Evolutionary conservation across 2,797 vertebrate species (phyloP).

Genomic region (Arrhamphus sclerolepis): DNA sequence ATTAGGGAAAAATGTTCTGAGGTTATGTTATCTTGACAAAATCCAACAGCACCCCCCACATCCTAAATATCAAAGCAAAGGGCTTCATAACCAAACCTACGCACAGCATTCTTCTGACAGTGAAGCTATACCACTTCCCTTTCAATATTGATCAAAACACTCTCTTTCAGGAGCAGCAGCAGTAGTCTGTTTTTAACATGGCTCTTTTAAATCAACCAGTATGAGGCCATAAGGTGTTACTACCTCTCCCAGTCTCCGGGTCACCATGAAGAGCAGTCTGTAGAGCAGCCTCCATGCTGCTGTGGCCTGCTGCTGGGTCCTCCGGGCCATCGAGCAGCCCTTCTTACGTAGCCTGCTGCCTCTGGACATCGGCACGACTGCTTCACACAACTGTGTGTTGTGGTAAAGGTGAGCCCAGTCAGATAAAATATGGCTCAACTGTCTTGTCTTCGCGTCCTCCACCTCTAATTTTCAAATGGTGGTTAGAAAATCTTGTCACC

Average conservation of each 20-base stretch:
- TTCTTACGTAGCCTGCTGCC: constrained; percentile 78
- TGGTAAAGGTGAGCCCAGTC: neutral
- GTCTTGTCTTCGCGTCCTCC: neutral
- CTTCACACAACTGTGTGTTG: neutral
- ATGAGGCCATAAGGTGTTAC: neutral
- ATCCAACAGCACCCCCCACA: constrained; percentile 1
- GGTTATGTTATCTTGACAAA: constrained; percentile 24
- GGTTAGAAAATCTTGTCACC: constrained; percentile 2
- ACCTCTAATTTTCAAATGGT: constrained; percentile 10
- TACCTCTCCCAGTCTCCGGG: constrained; percentile 42
- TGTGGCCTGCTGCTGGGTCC: constrained; percentile 79
- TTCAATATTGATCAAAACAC: constrained; percentile 16
- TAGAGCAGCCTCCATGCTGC: constrained; percentile 82
- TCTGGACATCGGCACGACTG: constrained; percentile 78
- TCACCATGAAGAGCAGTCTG: constrained; percentile 83
- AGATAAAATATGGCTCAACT: neutral
- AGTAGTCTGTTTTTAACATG: too few species aligned
- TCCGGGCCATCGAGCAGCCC: constrained; percentile 79
- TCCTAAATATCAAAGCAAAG: neutral
- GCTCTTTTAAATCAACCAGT: constrained; percentile 7
- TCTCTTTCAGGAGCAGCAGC: constrained; percentile 6
- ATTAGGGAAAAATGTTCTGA: constrained; percentile 14
- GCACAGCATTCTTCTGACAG: neutral
- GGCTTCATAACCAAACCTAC: constrained; percentile 1
- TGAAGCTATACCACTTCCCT: constrained; percentile 1